Base-by-base conservation (phyloP, 2,113 vertebrate species). In the Suncus etruscus region DNA sequence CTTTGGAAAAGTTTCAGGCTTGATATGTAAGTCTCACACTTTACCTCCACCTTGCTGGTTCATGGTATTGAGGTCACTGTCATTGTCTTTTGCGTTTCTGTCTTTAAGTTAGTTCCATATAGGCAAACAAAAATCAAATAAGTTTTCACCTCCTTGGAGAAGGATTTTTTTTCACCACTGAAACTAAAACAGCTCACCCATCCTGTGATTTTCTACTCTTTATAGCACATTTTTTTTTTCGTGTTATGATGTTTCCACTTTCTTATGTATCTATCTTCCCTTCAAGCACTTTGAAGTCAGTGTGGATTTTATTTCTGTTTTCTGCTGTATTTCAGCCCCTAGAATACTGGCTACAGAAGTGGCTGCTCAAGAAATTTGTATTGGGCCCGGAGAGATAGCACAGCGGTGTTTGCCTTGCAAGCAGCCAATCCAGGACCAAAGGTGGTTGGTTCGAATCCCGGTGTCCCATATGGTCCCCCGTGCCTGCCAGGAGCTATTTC, bases 91-190 rank as follows among this genome's bases (percentile, higher is more conserved):
- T 61, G 45, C 50, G 31, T 79, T 39, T 45, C 11, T 18, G n/a
- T 58, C 16, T 61, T 54, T 14, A 27, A 88, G 16, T 73, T 51
- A 69, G 45, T 86, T 90, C 51, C 50, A 50, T 80, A 22, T 3
- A 54, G 32, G 15, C 48, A 79, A 91, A 77, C 15, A 68, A 47
- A 78, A 85, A 87, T 68, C 68, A 77, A 86, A 86, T 45, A 5
- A 39, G 84, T 45, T 81, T 27, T 48, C 51, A n/a, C 12, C 6
- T 29, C 27, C 22, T 73, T 20, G 61, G 54, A 91, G 66, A 92
- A 18, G 11, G 29, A 76, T 68, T 51, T 83, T 54, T 54, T 89
- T n/a, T 65, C 47, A 77, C 20, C 22, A 11, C 11, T 27, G 51
- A 45, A 69, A 51, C 68, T 73, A 75, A 82, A 22, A 68, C 63